These are phyloP conservation scores for Trachythela sp. DNA, from an alignment of 64 coral and sea anemone genomes.

Conservation along the genomic window DNA sequence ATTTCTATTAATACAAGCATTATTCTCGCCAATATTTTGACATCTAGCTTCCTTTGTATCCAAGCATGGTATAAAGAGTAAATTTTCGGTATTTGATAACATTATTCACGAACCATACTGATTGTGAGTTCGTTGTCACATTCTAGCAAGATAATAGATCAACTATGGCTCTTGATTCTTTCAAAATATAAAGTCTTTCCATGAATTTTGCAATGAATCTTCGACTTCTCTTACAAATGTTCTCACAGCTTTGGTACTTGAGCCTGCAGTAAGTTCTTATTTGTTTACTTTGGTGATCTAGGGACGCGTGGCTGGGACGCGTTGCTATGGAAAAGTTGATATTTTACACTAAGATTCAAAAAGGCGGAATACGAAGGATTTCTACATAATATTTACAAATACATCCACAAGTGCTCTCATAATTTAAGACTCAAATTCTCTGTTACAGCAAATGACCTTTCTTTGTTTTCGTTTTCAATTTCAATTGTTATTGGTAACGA, in stretches of 20 bases:
- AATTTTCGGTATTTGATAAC: not conserved
- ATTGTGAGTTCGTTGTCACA: not conserved
- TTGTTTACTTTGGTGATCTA: too few species aligned
- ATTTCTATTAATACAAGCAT: too few species aligned
- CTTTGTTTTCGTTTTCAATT: too few species aligned
- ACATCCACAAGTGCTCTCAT: too few species aligned
- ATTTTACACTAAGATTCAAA: not conserved
- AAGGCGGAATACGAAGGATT: too few species aligned
- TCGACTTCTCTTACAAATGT: not conserved
- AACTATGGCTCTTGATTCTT: not conserved
- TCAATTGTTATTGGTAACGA: too few species aligned
- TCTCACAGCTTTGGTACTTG: not conserved
- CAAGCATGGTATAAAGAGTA: not conserved
- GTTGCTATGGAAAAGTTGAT: not conserved
- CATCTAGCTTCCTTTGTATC: not conserved
- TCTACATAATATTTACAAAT: too few species aligned
- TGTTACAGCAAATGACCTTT: too few species aligned
- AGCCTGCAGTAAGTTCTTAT: not conserved
- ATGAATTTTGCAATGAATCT: not conserved
- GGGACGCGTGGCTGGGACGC: not conserved
- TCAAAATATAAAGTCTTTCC: not conserved
- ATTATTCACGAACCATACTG: not conserved
- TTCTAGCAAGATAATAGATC: not conserved
- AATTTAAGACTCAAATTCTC: too few species aligned
- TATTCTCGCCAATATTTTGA: not conserved